Base-by-base conservation (phyloP, 2,888 invertebrate genomes). In the Gibbula magus region DNA sequence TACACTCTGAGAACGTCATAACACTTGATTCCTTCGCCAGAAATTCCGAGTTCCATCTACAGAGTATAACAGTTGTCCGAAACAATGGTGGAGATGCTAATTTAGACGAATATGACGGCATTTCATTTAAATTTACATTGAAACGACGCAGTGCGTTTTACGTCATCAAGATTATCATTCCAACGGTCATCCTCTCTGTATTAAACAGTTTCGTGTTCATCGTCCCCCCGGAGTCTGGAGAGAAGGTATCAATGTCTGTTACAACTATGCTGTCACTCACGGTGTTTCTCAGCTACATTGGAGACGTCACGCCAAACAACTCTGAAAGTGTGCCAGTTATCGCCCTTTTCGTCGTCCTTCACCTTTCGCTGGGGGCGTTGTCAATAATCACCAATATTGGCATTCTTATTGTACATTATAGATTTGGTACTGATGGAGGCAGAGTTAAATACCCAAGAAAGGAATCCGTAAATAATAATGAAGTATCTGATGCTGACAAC, bases 241-340 rank as follows among this genome's bases (percentile, higher is more conserved):
- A 75, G 52, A 75, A 53, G 32, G 75, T 75, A 10, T 75, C 75
- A 7, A 75, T 75, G 75, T 75, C 75, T 22, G 75, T 75, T 7
- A 75, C 75, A 20, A 75, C 75, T 10, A 75, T 75, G 75, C 22
- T 75, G 20, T 75, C 75, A 7, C 75, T 75, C 52, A 75, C 75
- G 2, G 75, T 75, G 13, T 75, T 75, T 16, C 52, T 75, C 25
- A 53, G 75, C 51, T 75, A 75, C 75, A 75, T 75, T 13, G 75
- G 75, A 20, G 75, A 53, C 51, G 29, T 75, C 13, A 75, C 75
- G 10, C 75, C 75, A 5, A 53, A 51, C 52, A 75, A 75, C 75
- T 75, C 75, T 5, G 51, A 75, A 18, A 75, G 53, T 22, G 32
- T 75, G 13, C 75, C 75, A 7, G 51, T 75, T 29, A 75, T 75